Conservation (phyloP, 2,113 vertebrate genomes). For the Bungarus multicinctus region DNA sequence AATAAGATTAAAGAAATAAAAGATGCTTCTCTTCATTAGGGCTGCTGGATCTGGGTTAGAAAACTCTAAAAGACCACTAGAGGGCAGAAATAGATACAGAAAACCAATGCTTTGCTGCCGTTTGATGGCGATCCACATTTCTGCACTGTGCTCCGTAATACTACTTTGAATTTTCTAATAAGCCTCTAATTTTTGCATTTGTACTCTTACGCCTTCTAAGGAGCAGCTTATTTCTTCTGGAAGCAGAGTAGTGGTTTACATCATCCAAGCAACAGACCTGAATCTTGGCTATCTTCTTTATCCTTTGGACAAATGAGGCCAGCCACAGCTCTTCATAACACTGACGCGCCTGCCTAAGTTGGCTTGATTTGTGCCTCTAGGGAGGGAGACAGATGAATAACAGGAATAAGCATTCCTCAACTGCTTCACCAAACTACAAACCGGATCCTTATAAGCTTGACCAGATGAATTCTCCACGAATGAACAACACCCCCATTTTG, state of each 20-base stretch:
- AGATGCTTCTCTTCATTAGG: background rate
- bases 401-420: background rate
- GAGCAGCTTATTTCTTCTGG: background rate
- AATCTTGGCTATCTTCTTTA: background rate
- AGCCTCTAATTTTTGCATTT: background rate
- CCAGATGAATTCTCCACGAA: background rate
- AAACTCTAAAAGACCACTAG: background rate
- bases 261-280: background rate
- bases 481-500: background rate
- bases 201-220: background rate
- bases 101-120: background rate
- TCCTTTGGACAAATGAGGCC: background rate
- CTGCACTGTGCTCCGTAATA: background rate
- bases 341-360: background rate
- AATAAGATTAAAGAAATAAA: background rate
- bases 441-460: background rate
- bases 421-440: background rate
- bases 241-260: background rate
- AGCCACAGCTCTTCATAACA: background rate
- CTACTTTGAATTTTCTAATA: background rate
- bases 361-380: background rate
- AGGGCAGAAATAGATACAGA: background rate
- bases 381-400: background rate
- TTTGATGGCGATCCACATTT: background rate
- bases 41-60: background rate